Evolutionary conservation across 1,140 invertebrate species (phyloP), one percentile per base, ranked within the genome.

Genomic region (Pseudomyrmex pallidus): DNA sequence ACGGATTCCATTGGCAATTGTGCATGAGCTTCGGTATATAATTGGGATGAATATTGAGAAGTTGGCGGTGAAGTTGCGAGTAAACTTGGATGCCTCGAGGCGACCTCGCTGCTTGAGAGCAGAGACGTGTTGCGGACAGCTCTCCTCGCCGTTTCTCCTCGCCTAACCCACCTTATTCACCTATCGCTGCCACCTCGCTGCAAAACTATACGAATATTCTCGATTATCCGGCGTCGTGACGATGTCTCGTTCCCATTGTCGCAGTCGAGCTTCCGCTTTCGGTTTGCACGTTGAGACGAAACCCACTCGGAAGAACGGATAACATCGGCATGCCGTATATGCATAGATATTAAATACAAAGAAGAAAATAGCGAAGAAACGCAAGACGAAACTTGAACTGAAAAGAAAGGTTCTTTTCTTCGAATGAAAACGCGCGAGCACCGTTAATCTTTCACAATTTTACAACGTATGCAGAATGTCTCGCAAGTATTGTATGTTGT

Each of bases 41-140:
- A 94, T 94, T 94, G 92, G 90, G 90, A 94, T 93, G 93, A 94
- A 93, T 94, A 94, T 94, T 94, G 93, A 94, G 93, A 94, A 94
- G 93, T 94, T 94, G 91, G 91, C 91, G 93, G 91, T 93, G 92
- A 93, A 94, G 92, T 93, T 94, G 93, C 92, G 93, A 94, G 92
- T 93, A 94, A 94, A 94, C 92, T 94, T 93, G 91, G 90, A 92
- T 91, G 92, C 94, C 94, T 91, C 89, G 82, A 90, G 94, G 87
- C 92, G 86, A 90, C 87, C 87, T 86, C 83, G 88, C 83, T 92
- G 93, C 92, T 93, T 94, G 92, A 94, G 92, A 94, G 94, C 94
- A 93, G 92, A 94, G 92, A 94, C 94, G 94, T 94, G 94, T 94
- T 94, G 93, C 94, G 92, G 94, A 93, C 92, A 93, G 92, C 86